Evolutionary conservation across 1,140 invertebrate genomes (phyloP), one percentile per base, ranked within the genome.

Genomic region (Aplysia californica): DNA sequence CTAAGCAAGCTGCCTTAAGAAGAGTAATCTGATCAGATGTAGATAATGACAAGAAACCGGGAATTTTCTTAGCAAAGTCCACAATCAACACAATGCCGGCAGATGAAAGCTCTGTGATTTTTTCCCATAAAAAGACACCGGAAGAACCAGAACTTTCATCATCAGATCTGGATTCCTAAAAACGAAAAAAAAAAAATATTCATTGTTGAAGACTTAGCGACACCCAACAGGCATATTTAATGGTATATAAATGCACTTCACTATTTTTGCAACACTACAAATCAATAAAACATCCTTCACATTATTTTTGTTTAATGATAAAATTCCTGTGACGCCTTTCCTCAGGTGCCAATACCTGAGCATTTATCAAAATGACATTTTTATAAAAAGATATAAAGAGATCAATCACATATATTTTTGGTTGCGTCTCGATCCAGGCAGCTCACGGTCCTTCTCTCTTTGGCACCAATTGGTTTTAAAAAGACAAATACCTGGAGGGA

Each of bases 1-100:
- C 88, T 76, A 89, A 83, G 83, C 88, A 89, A n/a, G 87, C 86
- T 82, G 87, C 84, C 82, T 89, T 89, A 58, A 89, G 76, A 41
- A 89, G 76, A n/a, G 86, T 88, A 15, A 88, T 88, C 82, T 89
- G 88, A 82, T 89, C 88, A 35, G 87, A 84, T 31, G 82, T 85
- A 58, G 82, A 85, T 36, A 89, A 76, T 5, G 83, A 75, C 64
- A 81, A 78, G 80, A 88, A 89, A 50, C 87, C 85, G 33, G 87
- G 86, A 41, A 89, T 77, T 71, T 86, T 86, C 78, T 89, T 89
- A 29, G 87, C 86, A 85, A 88, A 89, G 66, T 89, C 87, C 26
- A 89, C 87, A 70, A 89, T 87, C 80, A 86, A 84, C 21, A 87
- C 83, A 74, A 89, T 87, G 41, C 87, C 88, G 50, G 81, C 79